Base-by-base conservation (phyloP, 2,113 vertebrate species). In the Halcyon senegalensis region DNA sequence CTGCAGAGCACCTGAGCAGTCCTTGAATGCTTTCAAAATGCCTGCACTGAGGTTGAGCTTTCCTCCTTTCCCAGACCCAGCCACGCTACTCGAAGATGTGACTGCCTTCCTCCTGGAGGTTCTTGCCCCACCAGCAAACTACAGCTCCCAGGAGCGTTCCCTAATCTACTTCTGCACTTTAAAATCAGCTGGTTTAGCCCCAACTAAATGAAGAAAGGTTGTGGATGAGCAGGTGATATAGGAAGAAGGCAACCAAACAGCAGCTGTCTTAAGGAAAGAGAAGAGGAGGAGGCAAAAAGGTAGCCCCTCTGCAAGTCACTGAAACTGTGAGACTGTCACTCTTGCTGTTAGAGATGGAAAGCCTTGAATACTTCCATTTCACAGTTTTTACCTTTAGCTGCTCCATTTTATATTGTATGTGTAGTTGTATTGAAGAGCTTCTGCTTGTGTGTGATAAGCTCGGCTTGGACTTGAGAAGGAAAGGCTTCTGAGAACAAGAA, bases 401-500 rank as follows among this genome's bases (percentile, higher is more conserved):
- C 51, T 87, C 72, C 50, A 20, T 88, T 94, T 93, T 56, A 41
- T 74, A 25, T 48, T 64, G 31, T 43, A 55, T 16, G 14, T 74
- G 50, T 33, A 60, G 51, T 13, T 64, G 55, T 58, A 87, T 11
- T 74, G 44, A 93, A 66, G 63, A 67, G 55, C 63, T 91, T 84
- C 89, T 97, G 89, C 35, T 76, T 4, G 4, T 55, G 48, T 69
- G 53, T 89, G 94, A 95, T 96, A 97, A 95, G 87, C 89, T 89
- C 1, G 0, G 8, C 66, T 87, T 89, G 50, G 84, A 30, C 56
- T 92, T 62, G 35, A 92, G 88, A 90, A 86, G 16, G n/a, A 90
- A 90, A 31, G 84, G 58, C 33, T 85, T 82, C 92, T 93, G 69
- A 94, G 70, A 91, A 50, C 24, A 87, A 62, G 66, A 96, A 91